Base-by-base conservation (phyloP, 1,140 invertebrate species). In the Pachyrhynchus sulphureomaculatus region DNA sequence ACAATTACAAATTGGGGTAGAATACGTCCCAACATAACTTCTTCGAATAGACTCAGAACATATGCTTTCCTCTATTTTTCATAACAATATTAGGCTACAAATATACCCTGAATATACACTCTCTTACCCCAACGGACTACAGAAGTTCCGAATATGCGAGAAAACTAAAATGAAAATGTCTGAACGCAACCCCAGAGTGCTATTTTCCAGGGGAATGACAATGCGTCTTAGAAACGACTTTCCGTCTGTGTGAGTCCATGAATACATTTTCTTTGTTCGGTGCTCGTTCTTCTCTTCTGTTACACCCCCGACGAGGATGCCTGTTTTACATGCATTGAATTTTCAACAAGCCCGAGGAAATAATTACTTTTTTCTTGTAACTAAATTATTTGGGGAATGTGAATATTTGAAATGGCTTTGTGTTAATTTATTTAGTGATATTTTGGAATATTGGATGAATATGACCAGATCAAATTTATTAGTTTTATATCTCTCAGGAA, bases 251-350 rank as follows among this genome's bases (percentile, higher is more conserved):
- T 69, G 66, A 70, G 63, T 68, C 68, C 64, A 73, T 73, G 72
- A 73, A 73, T 73, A 73, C 67, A 73, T 73, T 73, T 68, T 68
- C 66, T 66, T 68, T 70, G 70, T 70, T 68, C 42, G 18, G 29
- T 15, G 34, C 47, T 39, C 67, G 67, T 62, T 68, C 63, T 64
- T 66, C 62, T 53, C 56, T n/a, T 42, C 33, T 34, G 13, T 29
- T 41, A 45, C 29, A 17, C 39, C 47, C 59, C 21, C 39, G 45
- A 42, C 33, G 13, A 29, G 29, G 55, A 58, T 33, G 44, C 62
- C 71, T 73, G 67, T 58, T 73, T 73, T 70, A 70, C 66, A 73
- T 73, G 71, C 71, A 73, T 73, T 71, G 69, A 73, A 71, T 71
- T 71, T 69, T 67, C 62, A 64, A 67, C 58, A 41, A 64, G 54